These are phyloP conservation scores for Chaenodraco wilsoni DNA, from an alignment of 2,797 vertebrate genomes.

Conservation along the genomic window DNA sequence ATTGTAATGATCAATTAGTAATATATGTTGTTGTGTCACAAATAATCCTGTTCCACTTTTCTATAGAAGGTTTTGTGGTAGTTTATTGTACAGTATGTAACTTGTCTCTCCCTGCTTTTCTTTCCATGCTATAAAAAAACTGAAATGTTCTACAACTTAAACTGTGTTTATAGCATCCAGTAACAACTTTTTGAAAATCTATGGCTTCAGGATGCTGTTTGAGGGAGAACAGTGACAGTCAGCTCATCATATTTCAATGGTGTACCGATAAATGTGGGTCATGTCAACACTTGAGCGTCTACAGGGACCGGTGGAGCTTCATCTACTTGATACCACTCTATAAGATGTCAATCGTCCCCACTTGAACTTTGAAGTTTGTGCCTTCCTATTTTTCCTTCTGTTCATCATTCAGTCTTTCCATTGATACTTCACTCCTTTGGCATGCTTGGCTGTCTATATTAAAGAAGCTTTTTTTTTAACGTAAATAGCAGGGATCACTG, in stretches of 20 bases:
- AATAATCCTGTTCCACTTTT: too few species aligned
- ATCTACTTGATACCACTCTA: slow-evolving; percentile 21
- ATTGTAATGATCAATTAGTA: too few species aligned
- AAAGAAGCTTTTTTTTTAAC: slow-evolving; percentile 22
- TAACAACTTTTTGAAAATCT: not conserved
- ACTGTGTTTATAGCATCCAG: not conserved
- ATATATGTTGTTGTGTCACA: too few species aligned
- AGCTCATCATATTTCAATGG: not conserved
- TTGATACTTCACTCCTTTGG: slow-evolving; percentile 21
- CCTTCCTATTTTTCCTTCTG: slow-evolving; percentile 10
- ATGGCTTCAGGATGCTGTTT: not conserved
- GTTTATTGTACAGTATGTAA: too few species aligned
- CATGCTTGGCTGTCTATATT: slow-evolving; percentile 10
- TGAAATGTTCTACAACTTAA: too few species aligned
- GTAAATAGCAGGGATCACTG: slow-evolving; percentile 18
- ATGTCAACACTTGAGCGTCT: slow-evolving; percentile 3
- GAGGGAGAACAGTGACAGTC: not conserved
- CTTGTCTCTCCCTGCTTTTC: too few species aligned
- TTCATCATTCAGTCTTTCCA: slow-evolving; percentile 16
- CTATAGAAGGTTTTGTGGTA: too few species aligned
- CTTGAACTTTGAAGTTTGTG: slow-evolving; percentile 17
- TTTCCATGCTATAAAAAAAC: too few species aligned
- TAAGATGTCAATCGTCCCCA: slow-evolving; percentile 12
- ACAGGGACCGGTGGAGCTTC: slow-evolving; percentile 8
- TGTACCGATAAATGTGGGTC: slow-evolving; percentile 10